Conservation (phyloP, 37 sponge, comb jelly and placozoan genomes). For the Hormiphora californensis region DNA sequence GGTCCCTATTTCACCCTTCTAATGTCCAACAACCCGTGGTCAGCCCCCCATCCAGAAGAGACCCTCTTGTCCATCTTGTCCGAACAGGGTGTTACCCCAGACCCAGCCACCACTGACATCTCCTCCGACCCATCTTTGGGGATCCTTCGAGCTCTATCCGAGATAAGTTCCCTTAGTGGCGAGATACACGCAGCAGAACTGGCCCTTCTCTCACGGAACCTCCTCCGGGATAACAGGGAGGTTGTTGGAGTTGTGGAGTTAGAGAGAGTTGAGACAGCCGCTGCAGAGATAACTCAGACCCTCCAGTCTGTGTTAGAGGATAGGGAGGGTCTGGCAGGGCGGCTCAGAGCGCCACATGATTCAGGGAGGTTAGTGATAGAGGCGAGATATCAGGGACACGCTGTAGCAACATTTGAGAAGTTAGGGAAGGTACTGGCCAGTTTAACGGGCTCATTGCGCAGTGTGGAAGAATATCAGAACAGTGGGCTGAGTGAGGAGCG, state of each 20-base stretch:
- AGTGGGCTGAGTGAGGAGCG: not conserved
- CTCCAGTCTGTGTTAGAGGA: not conserved
- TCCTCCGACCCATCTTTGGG: constrained; percentile 4
- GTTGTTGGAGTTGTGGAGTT: not conserved
- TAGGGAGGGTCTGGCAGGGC: not conserved
- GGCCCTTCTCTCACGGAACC: constrained; percentile 15
- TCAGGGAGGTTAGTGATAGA: constrained; percentile 21
- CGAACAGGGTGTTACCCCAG: not conserved
- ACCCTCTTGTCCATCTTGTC: constrained; percentile 4
- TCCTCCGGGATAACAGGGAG: constrained; percentile 1
- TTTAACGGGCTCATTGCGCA: not conserved
- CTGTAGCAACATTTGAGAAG: constrained; percentile 34
- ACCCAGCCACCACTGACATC: not conserved
- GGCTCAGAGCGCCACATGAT: not conserved
- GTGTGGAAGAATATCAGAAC: constrained; percentile 5
- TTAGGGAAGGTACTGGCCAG: not conserved
- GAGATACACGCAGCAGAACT: constrained; percentile 21
- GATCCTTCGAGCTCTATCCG: constrained; percentile 29
- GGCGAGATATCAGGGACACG: constrained; percentile 36
- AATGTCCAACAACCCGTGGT: too few species aligned
- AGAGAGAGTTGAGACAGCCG: not conserved
- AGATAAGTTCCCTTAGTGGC: not conserved
- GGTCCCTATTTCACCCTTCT: too few species aligned
- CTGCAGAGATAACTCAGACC: not conserved
- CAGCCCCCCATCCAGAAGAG: not conserved